Evolutionary conservation across 1,140 invertebrate species (phyloP).

Genomic region (Eufriesea mexicana): DNA sequence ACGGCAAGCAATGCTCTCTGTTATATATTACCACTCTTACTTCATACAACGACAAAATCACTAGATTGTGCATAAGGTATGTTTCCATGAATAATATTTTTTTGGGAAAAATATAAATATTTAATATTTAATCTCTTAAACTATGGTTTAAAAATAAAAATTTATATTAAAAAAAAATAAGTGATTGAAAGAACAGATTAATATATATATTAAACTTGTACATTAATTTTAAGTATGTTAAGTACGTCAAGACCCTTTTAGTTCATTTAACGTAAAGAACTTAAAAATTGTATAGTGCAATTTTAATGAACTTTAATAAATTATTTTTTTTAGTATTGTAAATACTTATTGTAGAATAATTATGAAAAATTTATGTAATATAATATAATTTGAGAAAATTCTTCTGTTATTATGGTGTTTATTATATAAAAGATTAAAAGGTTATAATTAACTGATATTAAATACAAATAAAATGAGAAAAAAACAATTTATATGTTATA

Average conservation of each 20-base stretch:
- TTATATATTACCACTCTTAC: conserved; percentile 13
- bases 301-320: not conserved
- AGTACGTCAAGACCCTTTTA: not conserved
- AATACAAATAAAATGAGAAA: not conserved
- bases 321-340: not conserved
- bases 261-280: not conserved
- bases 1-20: conserved; percentile 35
- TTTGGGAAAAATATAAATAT: not conserved
- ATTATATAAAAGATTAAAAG: not conserved
- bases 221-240: too few relatives aligned
- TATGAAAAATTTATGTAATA: not conserved
- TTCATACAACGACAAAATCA: conserved; percentile 13
- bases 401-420: not conserved
- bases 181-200: not conserved
- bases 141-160: not conserved
- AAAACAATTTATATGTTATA: not conserved
- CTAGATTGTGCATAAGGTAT: conserved; percentile 11
- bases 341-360: not conserved
- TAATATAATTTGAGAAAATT: not conserved
- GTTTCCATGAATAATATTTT: conserved; percentile 16
- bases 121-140: not conserved
- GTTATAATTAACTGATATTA: not conserved
- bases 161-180: not conserved
- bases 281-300: not conserved
- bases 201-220: not conserved